These are phyloP conservation scores for Heliconius ethilla DNA, from an alignment of 2,888 invertebrate species.

Conservation along the genomic window DNA sequence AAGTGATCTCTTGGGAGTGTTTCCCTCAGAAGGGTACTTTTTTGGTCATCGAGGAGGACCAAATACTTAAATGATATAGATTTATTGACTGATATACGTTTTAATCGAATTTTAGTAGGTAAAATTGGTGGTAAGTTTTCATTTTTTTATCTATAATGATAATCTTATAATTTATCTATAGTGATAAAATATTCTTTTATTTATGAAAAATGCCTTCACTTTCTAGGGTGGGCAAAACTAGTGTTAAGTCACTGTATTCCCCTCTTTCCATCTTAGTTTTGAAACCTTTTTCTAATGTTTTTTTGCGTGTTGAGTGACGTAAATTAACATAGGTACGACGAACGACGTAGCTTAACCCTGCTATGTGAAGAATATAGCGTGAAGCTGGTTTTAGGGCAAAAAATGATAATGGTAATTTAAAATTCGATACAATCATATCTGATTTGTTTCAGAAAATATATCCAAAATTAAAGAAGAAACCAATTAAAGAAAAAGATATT, in stretches of 20 bases:
- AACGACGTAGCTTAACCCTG: neutral
- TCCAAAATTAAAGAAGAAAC: no score
- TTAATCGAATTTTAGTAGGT: neutral
- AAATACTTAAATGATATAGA: slow-evolving; percentile 4
- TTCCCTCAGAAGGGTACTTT: slow-evolving; percentile 33
- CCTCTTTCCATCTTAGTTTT: no score
- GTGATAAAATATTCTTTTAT: no score
- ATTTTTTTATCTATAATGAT: neutral
- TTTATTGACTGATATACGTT: slow-evolving; percentile 5
- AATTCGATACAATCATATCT: no score
- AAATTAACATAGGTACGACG: neutral
- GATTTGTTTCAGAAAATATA: no score
- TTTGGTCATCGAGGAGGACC: slow-evolving; percentile 16
- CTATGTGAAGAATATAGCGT: neutral
- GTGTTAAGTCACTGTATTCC: no score
- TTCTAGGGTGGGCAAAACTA: no score
- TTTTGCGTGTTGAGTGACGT: neutral
- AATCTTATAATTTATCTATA: no score
- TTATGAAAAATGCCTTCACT: no score
- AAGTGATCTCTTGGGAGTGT: slow-evolving; percentile 37
- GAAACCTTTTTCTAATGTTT: no score
- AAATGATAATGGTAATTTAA: no score
- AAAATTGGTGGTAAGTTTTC: neutral
- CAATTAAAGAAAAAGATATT: no score
- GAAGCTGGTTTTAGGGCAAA: neutral